A percentile compares a stretch with the other conserved stretches of the same genome.
Conservation (phyloP, 2,797 vertebrate genomes). For the Pipistrellus pipistrellus region DNA sequence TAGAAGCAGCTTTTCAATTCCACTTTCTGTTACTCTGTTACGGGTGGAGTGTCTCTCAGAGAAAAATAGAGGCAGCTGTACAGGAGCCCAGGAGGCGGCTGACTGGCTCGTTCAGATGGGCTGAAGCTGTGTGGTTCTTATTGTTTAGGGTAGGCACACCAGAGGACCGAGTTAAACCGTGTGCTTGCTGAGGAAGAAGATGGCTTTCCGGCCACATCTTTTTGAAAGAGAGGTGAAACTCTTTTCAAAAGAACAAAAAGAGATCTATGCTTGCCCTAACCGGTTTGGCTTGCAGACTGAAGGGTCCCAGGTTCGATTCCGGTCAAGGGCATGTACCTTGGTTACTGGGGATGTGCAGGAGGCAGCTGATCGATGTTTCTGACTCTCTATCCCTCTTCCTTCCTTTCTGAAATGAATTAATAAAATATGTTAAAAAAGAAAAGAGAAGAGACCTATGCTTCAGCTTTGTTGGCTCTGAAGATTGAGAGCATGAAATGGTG, state of each 20-base stretch:
- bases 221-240: constrained; percentile 58
- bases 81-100: constrained; percentile 18
- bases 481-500: constrained; percentile 55
- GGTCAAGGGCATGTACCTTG: too few species aligned
- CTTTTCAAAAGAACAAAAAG: constrained; percentile 49
- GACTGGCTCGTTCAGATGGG: constrained; percentile 18
- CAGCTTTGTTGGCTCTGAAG: constrained; percentile 48
- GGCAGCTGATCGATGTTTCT: too few species aligned
- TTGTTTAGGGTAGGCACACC: constrained; percentile 61
- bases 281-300: too few species aligned
- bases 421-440: not conserved
- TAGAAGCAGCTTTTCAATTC: constrained; percentile 12
- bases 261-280: not conserved
- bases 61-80: constrained; percentile 60
- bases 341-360: too few species aligned
- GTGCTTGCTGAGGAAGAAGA: constrained; percentile 56
- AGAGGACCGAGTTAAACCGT: constrained; percentile 48
- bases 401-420: too few species aligned
- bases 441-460: constrained; percentile 37
- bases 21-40: constrained; percentile 32
- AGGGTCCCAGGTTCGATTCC: too few species aligned
- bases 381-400: too few species aligned
- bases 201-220: constrained; percentile 65
- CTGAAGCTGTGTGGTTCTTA: constrained; percentile 19
- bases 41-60: constrained; percentile 13